Conservation (phyloP, 1,140 invertebrate species). For the Chymomyza costata region DNA sequence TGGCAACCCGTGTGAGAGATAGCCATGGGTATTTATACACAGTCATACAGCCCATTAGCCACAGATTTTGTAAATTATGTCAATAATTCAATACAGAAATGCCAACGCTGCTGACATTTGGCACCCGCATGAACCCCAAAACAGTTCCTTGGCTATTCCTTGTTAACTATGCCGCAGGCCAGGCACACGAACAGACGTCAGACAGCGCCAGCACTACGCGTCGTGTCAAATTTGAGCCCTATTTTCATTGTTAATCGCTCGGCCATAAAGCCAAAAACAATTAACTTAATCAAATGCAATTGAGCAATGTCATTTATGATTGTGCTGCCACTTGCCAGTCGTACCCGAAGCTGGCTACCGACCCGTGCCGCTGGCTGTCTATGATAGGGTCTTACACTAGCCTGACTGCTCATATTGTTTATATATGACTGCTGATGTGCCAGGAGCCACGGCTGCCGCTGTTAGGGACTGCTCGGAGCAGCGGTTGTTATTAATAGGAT, state of each 20-base stretch:
- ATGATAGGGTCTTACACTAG: not conserved
- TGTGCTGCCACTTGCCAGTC: conserved; percentile 50
- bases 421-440: conserved; percentile 37
- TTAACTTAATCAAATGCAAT: conserved; percentile 73
- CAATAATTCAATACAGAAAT: conserved; percentile 73
- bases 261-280: conserved; percentile 67
- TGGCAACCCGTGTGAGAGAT: conserved; percentile 21
- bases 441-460: conserved; percentile 12
- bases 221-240: conserved; percentile 62
- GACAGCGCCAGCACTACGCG: conserved; percentile 7
- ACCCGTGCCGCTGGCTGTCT: not conserved
- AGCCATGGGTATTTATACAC: conserved; percentile 45
- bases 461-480: not conserved
- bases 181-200: conserved; percentile 2
- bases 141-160: not conserved
- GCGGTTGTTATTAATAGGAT: conserved; percentile 67
- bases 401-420: conserved; percentile 33
- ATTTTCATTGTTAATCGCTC: conserved; percentile 60
- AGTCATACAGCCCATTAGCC: conserved; percentile 67
- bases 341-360: too few relatives aligned
- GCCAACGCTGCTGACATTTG: conserved; percentile 60
- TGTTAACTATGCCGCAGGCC: conserved; percentile 29
- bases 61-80: conserved; percentile 74
- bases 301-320: conserved; percentile 73
- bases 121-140: conserved; percentile 8